A percentile compares a stretch with the other conserved stretches of the same genome.
Conservation (phyloP, 2,888 invertebrate species). For the Euplagia quadripunctaria region DNA sequence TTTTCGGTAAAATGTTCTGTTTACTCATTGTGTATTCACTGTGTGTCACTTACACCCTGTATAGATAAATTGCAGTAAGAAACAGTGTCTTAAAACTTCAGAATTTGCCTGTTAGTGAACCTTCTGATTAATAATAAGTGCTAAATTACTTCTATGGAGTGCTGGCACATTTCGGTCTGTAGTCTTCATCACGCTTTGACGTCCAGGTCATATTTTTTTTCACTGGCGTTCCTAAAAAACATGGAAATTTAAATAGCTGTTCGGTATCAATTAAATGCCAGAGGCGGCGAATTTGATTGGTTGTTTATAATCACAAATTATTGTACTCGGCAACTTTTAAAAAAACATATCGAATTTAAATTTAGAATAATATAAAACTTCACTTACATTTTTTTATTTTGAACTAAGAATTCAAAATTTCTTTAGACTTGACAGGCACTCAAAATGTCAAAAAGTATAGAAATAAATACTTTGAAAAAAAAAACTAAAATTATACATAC, state of each 20-base stretch:
- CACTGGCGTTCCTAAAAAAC: slow-evolving; percentile 78
- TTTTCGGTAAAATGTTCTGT: too few relatives aligned
- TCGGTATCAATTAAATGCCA: slow-evolving; percentile 22
- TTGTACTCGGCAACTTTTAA: neutral
- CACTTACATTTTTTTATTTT: slow-evolving; percentile 11
- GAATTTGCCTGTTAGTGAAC: slow-evolving; percentile 35
- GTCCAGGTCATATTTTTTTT: slow-evolving; percentile 82
- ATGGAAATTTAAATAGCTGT: slow-evolving; percentile 46
- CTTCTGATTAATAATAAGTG: slow-evolving; percentile 47
- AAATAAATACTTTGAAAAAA: neutral
- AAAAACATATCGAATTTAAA: neutral
- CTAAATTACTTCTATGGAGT: slow-evolving; percentile 42
- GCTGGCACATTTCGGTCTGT: slow-evolving; percentile 40
- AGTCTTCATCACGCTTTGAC: slow-evolving; percentile 73
- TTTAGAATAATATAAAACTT: slow-evolving; percentile 4
- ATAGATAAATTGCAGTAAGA: slow-evolving; percentile 12
- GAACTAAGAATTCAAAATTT: slow-evolving; percentile 6
- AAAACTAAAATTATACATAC: neutral
- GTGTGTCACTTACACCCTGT: too few relatives aligned
- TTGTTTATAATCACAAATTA: neutral
- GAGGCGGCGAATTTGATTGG: slow-evolving; percentile 46
- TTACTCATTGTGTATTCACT: too few relatives aligned
- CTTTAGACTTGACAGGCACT: neutral
- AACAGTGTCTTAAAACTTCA: slow-evolving; percentile 23
- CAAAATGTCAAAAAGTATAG: neutral